Base-by-base conservation (phyloP, 1,140 invertebrate species). In the Drosophila gunungcola region DNA sequence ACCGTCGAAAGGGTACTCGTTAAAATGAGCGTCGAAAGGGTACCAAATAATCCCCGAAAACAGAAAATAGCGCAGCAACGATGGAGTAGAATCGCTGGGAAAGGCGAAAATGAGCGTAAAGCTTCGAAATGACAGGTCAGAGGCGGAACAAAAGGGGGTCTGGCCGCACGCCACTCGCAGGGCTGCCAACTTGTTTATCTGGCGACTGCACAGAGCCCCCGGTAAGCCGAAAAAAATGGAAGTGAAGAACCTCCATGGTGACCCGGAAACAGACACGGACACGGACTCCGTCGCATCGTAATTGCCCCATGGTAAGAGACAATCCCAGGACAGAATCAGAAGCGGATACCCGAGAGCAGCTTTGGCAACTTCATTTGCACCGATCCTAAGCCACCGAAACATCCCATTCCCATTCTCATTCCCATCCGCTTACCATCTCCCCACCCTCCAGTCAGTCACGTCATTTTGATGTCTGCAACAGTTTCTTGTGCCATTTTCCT, bases 61-160 rank as follows among this genome's bases (percentile, higher is more conserved):
- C 34, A 29, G 16, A 34, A 60, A 46, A 49, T 57, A 42, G 11
- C 36, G 3, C 27, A 43, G 53, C 42, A 11, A 27, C 16, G 52
- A 39, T 16, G 42, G 38, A 65, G 12, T 52, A 60, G 73, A 85
- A 76, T 51, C 83, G 81, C 81, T 72, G 74, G 72, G 46, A 82
- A 82, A 83, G 60, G 83, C 84, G 83, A 86, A 86, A 83, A 86
- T 88, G 83, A 88, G 83, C 84, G 84, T 76, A 65, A 80, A 88
- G 83, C 83, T 76, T 69, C 53, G 43, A 68, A 88, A 89, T 89
- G 84, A 83, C 84, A 83, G 63, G 70, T 62, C 46, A 55, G 65
- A 70, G 58, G 38, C 48, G 51, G 38, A 63, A 10, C 16, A 21
- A 0, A 49, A 27, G 54, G 39, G 57, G 36, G n/a, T 6, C 25